phyloP scores from a whole-genome alignment of 2,113 vertebrate genomes.

The Psephotus haematonotus region DNA sequence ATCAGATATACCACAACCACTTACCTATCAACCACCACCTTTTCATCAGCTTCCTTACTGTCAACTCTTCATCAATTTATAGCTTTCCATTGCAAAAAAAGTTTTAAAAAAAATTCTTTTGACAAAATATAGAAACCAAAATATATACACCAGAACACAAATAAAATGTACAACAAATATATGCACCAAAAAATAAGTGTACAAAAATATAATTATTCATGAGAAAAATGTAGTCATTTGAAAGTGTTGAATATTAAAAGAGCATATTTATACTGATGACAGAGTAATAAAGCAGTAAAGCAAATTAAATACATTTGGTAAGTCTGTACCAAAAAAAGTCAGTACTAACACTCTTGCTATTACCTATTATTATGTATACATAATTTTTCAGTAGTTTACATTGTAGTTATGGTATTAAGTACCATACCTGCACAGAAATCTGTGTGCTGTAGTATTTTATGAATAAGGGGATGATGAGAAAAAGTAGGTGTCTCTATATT shows the following conservation, averaged over 20 bases:
- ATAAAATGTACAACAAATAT: background rate
- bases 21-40: background rate
- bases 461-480: background rate
- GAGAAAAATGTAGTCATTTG: background rate
- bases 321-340: background rate
- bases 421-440: background rate
- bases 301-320: background rate
- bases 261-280: background rate
- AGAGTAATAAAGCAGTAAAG: background rate
- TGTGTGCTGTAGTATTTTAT: background rate
- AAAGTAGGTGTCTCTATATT: background rate
- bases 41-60: background rate
- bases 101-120: background rate
- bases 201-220: background rate
- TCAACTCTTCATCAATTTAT: background rate
- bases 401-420: background rate
- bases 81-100: background rate
- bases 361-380: background rate
- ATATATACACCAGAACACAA: background rate
- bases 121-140: background rate
- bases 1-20: background rate
- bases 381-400: background rate
- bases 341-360: background rate
- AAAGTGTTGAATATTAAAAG: background rate
- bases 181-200: background rate